Evolutionary conservation across 2,113 vertebrate genomes (phyloP), one percentile per base, ranked within the genome.

Genomic region (Tringa solitaria): DNA sequence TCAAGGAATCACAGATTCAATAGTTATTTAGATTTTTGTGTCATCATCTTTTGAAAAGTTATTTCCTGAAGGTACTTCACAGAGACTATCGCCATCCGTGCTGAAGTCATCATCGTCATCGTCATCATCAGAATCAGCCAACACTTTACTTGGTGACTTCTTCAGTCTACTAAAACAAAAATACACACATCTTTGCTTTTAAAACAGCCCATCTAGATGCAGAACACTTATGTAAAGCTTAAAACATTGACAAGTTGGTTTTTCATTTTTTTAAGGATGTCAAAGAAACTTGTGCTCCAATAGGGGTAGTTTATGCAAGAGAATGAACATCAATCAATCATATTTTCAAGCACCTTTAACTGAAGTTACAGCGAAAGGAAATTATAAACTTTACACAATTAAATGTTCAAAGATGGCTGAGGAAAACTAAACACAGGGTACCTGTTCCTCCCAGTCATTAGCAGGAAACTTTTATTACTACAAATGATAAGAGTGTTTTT

Each of bases 81-180:
- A 99, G 91, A 99, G 98, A 50, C 98, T 99, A 22, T 99, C 99
- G 19, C 98, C 99, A 2, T 99, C 99, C 0, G 98, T 99, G 97
- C 99, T 99, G 96, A 99, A 96, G 4, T 99, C 98, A 2, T 98
- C 98, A 0, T 98, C 98, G 0, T 98, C 97, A 2, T 99, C 99
- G 0, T 99, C 98, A 11, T 99, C 98, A 24, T 98, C 98, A 95
- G 98, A 97, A 77, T 97, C 98, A 94, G 97, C 98, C 88, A 99
- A 97, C 51, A 99, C 91, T 46, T 98, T 98, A 77, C 98, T 98
- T 1, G 99, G 98, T 18, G 96, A 96, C 96, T 93, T 99, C 98
- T 99, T 99, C 24, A 99, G 98, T 79, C 99, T 99, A 97, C 51
- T n/a, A 51, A 95, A 96, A 96, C 81, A 97, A 97, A 50, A 94